Conservation (phyloP, 2,113 vertebrate species). For the Marmota flaviventris region DNA sequence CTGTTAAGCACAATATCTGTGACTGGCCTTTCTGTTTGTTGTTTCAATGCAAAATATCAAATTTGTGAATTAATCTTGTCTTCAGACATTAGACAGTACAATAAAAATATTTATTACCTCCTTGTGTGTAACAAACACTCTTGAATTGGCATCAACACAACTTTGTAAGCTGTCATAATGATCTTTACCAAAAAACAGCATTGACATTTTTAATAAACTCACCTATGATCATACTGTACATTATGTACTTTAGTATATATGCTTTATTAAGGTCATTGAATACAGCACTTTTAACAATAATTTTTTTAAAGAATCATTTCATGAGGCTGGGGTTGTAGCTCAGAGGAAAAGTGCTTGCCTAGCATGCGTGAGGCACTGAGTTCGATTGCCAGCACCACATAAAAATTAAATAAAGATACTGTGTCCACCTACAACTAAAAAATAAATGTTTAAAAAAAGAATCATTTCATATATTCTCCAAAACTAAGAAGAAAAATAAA, state of each 20-base stretch:
- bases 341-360: too few relatives aligned
- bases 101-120: neutral
- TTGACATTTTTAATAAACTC: conserved; percentile 32
- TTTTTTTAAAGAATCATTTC: neutral
- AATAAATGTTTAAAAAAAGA: neutral
- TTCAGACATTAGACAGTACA: neutral
- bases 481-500: conserved; percentile 54
- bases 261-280: neutral
- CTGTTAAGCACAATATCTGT: neutral
- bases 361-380: too few relatives aligned
- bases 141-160: neutral
- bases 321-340: neutral
- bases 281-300: neutral
- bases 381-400: too few relatives aligned
- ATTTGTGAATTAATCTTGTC: neutral
- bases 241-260: neutral
- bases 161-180: conserved; percentile 20
- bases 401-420: too few relatives aligned
- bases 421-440: too few relatives aligned
- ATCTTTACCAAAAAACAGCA: neutral
- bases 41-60: neutral
- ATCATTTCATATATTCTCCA: neutral
- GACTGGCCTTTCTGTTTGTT: neutral
- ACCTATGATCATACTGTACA: neutral
- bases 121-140: neutral